Evolutionary conservation across 2,797 vertebrate species (phyloP).

Genomic region (Tokudaia muenninki): DNA sequence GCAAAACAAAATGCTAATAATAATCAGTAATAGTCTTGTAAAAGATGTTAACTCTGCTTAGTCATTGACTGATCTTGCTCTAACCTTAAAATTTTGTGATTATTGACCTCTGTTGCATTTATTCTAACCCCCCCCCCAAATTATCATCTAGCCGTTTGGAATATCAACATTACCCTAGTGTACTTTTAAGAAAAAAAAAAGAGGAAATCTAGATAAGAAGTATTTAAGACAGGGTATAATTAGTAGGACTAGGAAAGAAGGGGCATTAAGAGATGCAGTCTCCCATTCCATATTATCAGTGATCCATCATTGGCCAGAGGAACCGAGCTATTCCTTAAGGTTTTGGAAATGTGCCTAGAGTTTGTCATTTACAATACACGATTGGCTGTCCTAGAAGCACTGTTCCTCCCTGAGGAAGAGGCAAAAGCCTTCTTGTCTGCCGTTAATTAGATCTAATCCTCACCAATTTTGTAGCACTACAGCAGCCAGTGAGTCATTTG

Average conservation of each 20-base stretch:
- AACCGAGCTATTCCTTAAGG: neutral
- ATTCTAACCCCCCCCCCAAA: no score
- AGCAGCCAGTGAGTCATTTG: neutral
- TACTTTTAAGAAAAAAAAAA: no score
- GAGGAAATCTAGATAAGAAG: neutral
- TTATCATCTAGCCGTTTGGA: no score
- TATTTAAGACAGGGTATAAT: neutral
- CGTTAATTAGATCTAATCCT: neutral
- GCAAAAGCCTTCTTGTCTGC: neutral
- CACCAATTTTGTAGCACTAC: neutral
- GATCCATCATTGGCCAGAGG: neutral
- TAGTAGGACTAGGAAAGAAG: neutral
- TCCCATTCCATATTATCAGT: neutral
- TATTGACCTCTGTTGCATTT: no score
- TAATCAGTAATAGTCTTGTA: constrained; percentile 92
- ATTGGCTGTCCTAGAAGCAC: neutral
- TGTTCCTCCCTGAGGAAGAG: neutral
- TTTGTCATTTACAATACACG: neutral
- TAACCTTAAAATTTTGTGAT: no score
- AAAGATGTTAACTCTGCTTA: constrained; percentile 70
- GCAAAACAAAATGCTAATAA: constrained; percentile 94
- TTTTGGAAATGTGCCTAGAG: neutral
- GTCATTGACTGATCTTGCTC: no score
- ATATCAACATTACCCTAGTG: no score
- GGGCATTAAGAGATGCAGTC: neutral